Evolutionary conservation across 2,113 vertebrate genomes (phyloP), one percentile per base, ranked within the genome.

Genomic region (Chloroceryle aenea): DNA sequence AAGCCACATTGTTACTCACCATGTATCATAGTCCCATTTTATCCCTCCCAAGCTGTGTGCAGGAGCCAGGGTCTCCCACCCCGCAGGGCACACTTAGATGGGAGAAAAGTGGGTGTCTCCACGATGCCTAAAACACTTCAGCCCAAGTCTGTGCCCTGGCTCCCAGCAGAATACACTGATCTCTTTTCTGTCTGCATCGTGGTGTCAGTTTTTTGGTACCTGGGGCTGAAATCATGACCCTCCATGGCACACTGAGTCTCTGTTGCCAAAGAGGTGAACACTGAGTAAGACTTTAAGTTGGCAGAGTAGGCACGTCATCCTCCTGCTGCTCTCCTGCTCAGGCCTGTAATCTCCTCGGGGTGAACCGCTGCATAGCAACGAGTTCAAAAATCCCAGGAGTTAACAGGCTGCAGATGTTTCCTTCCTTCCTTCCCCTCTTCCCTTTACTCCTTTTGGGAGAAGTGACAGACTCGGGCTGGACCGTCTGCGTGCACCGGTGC

Each of bases 101-200:
- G 25, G 12, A 53, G 32, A 9, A 20, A 18, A 27, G 48, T 2
- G 4, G 9, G 13, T 20, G 11, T 6, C 29, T 40, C n/a, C 38
- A 5, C 1, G 1, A 6, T n/a, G 4, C 27, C 40, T 2, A 3
- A 64, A 30, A 9, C 6, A 16, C 27, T n/a, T 7, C 85, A 81
- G 36, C 15, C n/a, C 12, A 7, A 10, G 7, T 1, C 75, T 8
- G 8, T 27, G 38, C 34, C 56, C 48, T 4, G 18, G 4, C 2
- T 80, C 20, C 67, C 1, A 0, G 6, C 9, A 45, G 36, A 19
- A 56, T 40, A 36, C 4, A 1, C 53, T 0, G 0, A 6, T 10
- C 34, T 7, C 50, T 32, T 14, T 47, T 29, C n/a, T 7, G 5
- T 7, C 43, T 17, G 2, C 5, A 25, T 55, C 38, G 2, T 4